Percentiles rank a stretch among this genome's conserved stretches.
Conservation (phyloP, 2,113 vertebrate species). For the Plotosus lineatus region DNA sequence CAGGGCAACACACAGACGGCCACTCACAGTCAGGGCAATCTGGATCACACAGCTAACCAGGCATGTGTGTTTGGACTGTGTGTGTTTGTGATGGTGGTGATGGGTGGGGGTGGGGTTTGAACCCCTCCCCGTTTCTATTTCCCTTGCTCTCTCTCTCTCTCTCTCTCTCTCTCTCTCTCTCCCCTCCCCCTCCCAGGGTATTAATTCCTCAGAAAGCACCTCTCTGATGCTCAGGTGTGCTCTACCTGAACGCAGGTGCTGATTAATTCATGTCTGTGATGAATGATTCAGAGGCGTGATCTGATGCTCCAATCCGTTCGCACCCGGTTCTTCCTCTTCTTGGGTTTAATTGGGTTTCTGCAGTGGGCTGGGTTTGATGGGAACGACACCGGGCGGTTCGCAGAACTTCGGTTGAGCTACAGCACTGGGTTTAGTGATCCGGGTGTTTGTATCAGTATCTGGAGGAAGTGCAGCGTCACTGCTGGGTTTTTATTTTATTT, state of each 20-base stretch:
- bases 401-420: no score
- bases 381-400: no score
- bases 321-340: background rate
- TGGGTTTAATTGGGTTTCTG: conserved; percentile 15
- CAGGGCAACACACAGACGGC: no score
- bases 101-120: no score
- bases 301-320: background rate
- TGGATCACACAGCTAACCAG: no score
- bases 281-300: conserved; percentile 1
- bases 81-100: no score
- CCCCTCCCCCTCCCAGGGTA: background rate
- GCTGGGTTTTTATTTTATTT: background rate
- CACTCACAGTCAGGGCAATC: no score
- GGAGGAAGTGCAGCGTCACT: background rate
- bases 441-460: background rate
- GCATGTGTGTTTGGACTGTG: no score
- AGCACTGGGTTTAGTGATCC: no score
- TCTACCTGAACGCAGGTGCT: background rate
- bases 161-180: background rate
- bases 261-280: background rate
- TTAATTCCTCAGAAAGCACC: background rate
- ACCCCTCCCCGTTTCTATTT: background rate
- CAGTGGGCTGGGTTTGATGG: background rate
- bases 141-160: background rate
- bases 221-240: background rate